Conservation (phyloP, 2,888 invertebrate species). For the Labia minor region DNA sequence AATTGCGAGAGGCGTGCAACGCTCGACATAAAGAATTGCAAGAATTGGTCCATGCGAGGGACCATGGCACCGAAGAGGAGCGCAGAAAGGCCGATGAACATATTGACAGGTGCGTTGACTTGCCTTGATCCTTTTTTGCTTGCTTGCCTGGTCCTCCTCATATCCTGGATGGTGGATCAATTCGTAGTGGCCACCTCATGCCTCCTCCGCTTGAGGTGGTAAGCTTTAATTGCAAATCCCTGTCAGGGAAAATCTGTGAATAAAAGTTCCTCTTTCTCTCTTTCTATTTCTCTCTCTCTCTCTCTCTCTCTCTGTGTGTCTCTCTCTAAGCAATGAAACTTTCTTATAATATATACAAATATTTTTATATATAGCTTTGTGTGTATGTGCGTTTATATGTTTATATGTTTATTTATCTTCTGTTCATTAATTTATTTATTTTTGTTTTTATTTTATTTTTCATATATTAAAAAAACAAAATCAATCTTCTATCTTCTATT, state of each 20-base stretch:
- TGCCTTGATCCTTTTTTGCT: neutral
- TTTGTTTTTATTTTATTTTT: too few species aligned
- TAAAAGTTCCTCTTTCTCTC: neutral
- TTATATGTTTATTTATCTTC: too few species aligned
- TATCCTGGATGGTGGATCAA: neutral
- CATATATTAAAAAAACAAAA: too few species aligned
- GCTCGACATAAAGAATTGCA: slow-evolving; percentile 35
- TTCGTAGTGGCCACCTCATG: neutral
- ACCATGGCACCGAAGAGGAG: slow-evolving; percentile 25
- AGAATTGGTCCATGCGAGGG: slow-evolving; percentile 26
- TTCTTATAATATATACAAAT: neutral
- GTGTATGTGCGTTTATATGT: neutral
- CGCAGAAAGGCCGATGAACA: slow-evolving; percentile 26
- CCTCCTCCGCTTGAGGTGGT: neutral
- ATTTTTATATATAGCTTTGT: too few species aligned
- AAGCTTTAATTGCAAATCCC: neutral
- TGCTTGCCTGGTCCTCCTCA: too few species aligned
- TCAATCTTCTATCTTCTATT: too few species aligned
- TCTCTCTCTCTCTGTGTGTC: neutral
- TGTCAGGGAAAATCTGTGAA: neutral
- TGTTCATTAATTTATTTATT: too few species aligned
- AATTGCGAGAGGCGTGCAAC: slow-evolving; percentile 46
- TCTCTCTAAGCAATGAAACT: neutral
- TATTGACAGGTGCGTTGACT: slow-evolving; percentile 26
- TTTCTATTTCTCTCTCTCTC: too few species aligned